Percentiles rank a stretch among this genome's conserved stretches.
phyloP scores from a whole-genome alignment of 2,888 invertebrate species.

The Bombylius discolor region DNA sequence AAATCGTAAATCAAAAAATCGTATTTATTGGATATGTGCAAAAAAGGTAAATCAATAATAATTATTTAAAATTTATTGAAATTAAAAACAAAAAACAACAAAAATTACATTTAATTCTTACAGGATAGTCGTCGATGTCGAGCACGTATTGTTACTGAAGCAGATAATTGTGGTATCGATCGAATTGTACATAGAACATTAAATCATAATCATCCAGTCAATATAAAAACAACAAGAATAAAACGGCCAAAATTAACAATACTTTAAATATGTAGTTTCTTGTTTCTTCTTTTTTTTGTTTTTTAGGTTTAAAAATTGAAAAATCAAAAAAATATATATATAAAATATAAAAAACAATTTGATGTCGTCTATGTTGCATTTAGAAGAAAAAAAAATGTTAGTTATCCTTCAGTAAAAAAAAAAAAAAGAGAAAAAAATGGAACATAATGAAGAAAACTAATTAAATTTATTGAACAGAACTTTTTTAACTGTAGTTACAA shows the following conservation, averaged over 20 bases:
- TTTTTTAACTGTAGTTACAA: no score
- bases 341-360: no score
- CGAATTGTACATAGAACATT: constrained; percentile 28
- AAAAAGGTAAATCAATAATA: constrained; percentile 23
- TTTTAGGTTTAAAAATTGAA: no score
- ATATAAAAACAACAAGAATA: neutral
- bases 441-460: no score
- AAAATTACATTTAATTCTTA: constrained; percentile 1
- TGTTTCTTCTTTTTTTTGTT: no score
- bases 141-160: constrained; percentile 30
- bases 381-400: no score
- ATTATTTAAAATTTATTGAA: neutral
- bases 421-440: no score
- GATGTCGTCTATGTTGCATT: no score
- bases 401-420: no score
- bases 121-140: constrained; percentile 32
- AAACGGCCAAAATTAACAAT: neutral
- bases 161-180: constrained; percentile 23
- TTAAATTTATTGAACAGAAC: no score
- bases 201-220: constrained; percentile 25
- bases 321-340: no score
- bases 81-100: neutral
- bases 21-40: constrained; percentile 36
- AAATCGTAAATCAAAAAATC: constrained; percentile 30
- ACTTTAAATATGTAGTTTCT: no score